These are phyloP conservation scores for Pyrocephalus nanus DNA, from an alignment of 2,797 vertebrate genomes.

Conservation along the genomic window DNA sequence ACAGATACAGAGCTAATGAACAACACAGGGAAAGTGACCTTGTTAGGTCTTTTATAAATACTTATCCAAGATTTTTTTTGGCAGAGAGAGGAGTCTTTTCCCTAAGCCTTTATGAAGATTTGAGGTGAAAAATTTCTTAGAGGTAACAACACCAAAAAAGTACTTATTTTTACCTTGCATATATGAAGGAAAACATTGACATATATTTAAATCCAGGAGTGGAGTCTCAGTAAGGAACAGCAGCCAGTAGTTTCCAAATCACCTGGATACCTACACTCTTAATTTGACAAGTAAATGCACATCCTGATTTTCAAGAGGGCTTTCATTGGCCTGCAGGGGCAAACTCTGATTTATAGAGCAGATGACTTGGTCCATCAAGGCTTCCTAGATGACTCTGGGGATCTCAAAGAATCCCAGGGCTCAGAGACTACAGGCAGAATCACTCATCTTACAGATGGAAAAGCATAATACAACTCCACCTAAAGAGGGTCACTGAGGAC, in stretches of 20 bases:
- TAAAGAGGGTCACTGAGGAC: background rate
- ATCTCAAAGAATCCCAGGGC: background rate
- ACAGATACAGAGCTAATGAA: constrained; percentile 16
- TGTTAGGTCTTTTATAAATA: background rate
- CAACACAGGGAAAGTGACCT: background rate
- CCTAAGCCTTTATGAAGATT: background rate
- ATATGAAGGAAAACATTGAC: background rate
- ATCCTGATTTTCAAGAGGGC: background rate
- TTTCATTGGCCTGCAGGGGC: background rate
- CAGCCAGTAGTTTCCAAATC: background rate
- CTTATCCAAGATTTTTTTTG: background rate
- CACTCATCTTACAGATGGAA: background rate
- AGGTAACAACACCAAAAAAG: background rate
- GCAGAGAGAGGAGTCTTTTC: background rate
- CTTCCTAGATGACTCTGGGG: background rate
- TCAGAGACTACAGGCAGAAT: background rate
- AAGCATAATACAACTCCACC: background rate
- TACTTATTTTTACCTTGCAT: background rate
- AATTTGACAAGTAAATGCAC: background rate
- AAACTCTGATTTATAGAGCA: background rate
- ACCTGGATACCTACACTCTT: background rate
- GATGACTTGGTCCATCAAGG: background rate
- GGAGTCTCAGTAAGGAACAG: background rate
- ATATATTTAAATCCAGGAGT: background rate
- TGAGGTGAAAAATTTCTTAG: background rate